A percentile compares a stretch with the other conserved stretches of the same genome.
Conservation (phyloP, 1,140 invertebrate species). For the Pygmarrhopalites habei region DNA sequence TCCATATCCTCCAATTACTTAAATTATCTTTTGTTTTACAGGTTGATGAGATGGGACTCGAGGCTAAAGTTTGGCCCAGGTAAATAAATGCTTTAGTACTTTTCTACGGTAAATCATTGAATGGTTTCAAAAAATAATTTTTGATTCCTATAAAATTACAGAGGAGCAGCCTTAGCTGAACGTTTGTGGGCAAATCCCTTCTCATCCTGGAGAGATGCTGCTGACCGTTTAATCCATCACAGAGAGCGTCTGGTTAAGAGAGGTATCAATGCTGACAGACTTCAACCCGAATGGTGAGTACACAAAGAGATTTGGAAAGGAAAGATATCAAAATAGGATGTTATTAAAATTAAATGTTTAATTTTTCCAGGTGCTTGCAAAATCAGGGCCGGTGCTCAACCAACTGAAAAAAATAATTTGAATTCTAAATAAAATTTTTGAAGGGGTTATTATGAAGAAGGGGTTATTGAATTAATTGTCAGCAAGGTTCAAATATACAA, state of each 20-base stretch:
- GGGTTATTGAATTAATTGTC: no score
- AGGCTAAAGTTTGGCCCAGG: constrained; percentile 41
- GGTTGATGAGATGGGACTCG: constrained; percentile 39
- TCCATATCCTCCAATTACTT: background rate
- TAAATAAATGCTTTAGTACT: no score
- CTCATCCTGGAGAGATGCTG: constrained; percentile 41
- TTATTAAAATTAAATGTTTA: no score
- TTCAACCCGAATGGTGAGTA: constrained; percentile 42
- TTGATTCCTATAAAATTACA: no score
- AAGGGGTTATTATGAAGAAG: background rate
- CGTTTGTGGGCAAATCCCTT: constrained; percentile 43
- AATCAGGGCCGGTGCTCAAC: constrained; percentile 42
- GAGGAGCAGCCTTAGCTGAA: constrained; percentile 42
- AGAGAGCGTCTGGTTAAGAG: constrained; percentile 42
- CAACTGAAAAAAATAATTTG: constrained; percentile 32
- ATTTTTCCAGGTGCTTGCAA: constrained; percentile 34
- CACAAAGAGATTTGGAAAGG: no score
- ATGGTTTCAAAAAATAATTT: no score
- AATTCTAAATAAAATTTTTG: no score
- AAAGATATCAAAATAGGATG: no score
- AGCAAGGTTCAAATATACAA: no score
- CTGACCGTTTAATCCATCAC: constrained; percentile 42
- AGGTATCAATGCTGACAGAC: constrained; percentile 41
- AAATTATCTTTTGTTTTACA: constrained; percentile 3
- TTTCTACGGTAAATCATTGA: no score